phyloP scores from a whole-genome alignment of 2,888 invertebrate genomes.

The Tanypteryx hageni region DNA sequence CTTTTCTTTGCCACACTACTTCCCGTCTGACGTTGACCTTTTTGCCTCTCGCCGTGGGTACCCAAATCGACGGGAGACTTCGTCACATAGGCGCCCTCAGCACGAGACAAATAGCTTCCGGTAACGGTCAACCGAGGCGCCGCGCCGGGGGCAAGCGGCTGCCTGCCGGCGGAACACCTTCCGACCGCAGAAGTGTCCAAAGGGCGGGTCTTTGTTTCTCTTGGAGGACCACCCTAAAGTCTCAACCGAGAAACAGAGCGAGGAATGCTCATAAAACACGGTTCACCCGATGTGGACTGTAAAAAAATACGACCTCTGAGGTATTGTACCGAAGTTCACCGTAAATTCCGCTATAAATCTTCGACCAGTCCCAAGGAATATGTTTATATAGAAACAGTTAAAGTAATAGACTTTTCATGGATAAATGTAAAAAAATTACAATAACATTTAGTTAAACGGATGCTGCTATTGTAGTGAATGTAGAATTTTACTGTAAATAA shows the following conservation, averaged over 20 bases:
- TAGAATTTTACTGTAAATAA: too few relatives aligned
- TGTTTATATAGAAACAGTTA: too few relatives aligned
- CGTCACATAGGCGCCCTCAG: constrained; percentile 50
- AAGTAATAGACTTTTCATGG: too few relatives aligned
- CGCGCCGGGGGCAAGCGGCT: constrained; percentile 11
- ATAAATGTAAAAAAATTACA: too few relatives aligned
- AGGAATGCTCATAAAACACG: constrained; percentile 49
- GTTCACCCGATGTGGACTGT: constrained; percentile 7
- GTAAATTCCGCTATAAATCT: not conserved
- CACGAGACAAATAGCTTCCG: constrained; percentile 58
- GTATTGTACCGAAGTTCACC: not conserved
- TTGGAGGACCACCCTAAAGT: constrained; percentile 43
- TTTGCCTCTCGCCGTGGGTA: not conserved
- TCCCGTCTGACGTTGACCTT: not conserved
- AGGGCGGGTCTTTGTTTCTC: constrained; percentile 16
- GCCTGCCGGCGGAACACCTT: constrained; percentile 37
- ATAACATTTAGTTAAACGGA: too few relatives aligned
- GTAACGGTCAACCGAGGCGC: constrained; percentile 46
- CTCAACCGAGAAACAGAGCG: constrained; percentile 36
- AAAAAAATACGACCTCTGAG: not conserved
- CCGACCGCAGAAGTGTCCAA: constrained; percentile 51
- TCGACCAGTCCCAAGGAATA: too few relatives aligned
- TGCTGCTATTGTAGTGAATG: too few relatives aligned
- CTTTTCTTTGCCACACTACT: not conserved
- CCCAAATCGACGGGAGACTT: not conserved